phyloP scores from a whole-genome alignment of 2,797 vertebrate species.

The Eulemur rubriventer region DNA sequence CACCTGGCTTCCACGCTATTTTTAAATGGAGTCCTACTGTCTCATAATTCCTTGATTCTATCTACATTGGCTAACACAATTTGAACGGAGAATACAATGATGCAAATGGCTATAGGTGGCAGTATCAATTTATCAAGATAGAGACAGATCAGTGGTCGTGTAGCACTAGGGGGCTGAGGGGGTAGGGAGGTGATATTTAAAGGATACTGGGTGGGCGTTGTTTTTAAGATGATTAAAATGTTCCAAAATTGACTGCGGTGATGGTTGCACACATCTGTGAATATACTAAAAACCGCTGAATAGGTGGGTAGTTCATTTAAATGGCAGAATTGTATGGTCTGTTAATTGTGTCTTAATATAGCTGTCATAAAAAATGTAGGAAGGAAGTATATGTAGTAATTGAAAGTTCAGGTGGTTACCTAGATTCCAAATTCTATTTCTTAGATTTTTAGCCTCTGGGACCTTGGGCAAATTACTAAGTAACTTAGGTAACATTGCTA shows the following conservation, averaged over 20 bases:
- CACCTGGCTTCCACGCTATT: background rate
- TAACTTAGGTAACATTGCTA: background rate
- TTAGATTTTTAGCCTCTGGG: background rate
- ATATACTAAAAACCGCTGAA: background rate
- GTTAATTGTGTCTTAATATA: slow-evolving; percentile 15
- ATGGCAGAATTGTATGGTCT: background rate
- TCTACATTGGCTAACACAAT: background rate
- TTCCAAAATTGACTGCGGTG: background rate
- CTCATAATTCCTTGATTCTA: background rate
- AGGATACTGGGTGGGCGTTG: background rate
- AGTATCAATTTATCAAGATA: background rate
- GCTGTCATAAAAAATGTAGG: background rate
- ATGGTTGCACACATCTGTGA: background rate
- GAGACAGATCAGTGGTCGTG: background rate
- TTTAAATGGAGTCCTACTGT: background rate
- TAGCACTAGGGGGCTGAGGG: background rate
- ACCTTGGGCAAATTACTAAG: background rate
- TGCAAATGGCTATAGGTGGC: background rate
- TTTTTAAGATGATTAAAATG: background rate
- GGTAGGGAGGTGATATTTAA: background rate
- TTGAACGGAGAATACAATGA: slow-evolving; percentile 11
- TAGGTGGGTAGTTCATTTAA: background rate
- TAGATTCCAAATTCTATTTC: slow-evolving; percentile 3
- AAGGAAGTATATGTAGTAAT: background rate
- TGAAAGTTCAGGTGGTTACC: background rate